Conservation (phyloP, 2,888 invertebrate species). For the Netelia melanura region DNA sequence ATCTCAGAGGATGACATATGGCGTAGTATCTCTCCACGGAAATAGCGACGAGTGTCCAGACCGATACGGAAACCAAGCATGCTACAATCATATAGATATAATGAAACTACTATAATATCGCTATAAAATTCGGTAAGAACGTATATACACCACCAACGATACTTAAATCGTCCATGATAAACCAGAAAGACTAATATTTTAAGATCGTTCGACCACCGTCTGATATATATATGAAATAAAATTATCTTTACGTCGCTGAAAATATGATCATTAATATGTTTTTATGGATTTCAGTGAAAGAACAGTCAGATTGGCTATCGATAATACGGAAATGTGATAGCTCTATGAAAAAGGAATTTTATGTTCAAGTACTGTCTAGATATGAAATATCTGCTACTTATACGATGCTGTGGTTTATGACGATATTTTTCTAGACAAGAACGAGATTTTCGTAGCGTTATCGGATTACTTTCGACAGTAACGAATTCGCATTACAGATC, state of each 20-base stretch:
- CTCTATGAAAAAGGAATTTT: neutral
- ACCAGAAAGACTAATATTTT: neutral
- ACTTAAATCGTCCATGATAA: no score
- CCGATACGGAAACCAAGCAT: constrained; percentile 91
- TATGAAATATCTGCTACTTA: no score
- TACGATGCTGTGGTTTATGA: no score
- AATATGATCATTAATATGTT: neutral
- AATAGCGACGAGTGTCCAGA: constrained; percentile 92
- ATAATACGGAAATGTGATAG: neutral
- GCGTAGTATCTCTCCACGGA: constrained; percentile 93
- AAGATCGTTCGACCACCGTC: neutral
- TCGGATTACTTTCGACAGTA: no score
- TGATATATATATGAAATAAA: neutral
- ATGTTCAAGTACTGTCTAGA: no score
- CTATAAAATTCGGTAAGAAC: no score
- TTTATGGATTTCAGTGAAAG: neutral
- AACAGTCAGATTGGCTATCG: neutral
- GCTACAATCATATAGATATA: constrained; percentile 86
- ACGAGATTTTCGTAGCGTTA: no score
- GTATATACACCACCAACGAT: no score
- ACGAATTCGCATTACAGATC: no score
- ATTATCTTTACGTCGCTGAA: neutral
- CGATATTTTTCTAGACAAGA: no score
- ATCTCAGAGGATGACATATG: constrained; percentile 91
- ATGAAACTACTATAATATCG: neutral